A percentile compares a stretch with the other conserved stretches of the same genome.
phyloP scores from a whole-genome alignment of 2,113 vertebrate species.

The Hymenochirus boettgeri region DNA sequence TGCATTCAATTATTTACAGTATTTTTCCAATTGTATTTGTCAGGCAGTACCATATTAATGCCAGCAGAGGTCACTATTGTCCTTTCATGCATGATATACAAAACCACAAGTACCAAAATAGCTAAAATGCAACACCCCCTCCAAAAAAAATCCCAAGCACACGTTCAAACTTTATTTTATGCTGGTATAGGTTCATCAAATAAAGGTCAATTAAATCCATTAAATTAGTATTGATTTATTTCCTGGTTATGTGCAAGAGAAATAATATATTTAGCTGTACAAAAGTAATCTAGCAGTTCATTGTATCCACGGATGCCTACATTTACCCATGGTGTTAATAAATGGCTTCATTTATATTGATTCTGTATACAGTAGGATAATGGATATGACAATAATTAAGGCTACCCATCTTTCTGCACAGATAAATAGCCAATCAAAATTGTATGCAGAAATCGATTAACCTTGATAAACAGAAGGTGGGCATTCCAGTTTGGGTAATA shows the following conservation, averaged over 20 bases:
- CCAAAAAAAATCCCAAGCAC: conserved; percentile 21
- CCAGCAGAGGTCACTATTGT: conserved; percentile 29
- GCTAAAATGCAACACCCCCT: too few relatives aligned
- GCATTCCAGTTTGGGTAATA: not conserved
- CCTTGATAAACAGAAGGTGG: conserved; percentile 18
- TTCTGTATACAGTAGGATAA: conserved; percentile 38
- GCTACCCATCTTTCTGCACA: conserved; percentile 7
- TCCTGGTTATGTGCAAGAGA: conserved; percentile 6
- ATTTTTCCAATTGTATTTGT: too few relatives aligned
- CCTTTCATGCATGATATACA: not conserved
- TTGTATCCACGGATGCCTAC: conserved; percentile 16
- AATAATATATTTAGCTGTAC: conserved; percentile 33
- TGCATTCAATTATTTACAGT: too few relatives aligned
- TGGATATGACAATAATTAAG: conserved; percentile 32
- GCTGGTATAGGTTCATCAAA: conserved; percentile 32
- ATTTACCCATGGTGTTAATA: conserved; percentile 28
- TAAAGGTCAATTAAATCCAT: conserved; percentile 42
- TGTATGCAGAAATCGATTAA: conserved; percentile 16
- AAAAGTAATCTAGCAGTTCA: conserved; percentile 31
- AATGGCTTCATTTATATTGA: conserved; percentile 31
- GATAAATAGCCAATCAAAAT: conserved; percentile 25
- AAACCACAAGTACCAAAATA: too few relatives aligned
- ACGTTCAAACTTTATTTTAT: conserved; percentile 18
- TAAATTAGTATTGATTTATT: conserved; percentile 38
- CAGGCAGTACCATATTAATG: not conserved